Percentiles rank a stretch among this genome's conserved stretches.
phyloP scores from a whole-genome alignment of 1,140 invertebrate species.

The Cotesia typhae region DNA sequence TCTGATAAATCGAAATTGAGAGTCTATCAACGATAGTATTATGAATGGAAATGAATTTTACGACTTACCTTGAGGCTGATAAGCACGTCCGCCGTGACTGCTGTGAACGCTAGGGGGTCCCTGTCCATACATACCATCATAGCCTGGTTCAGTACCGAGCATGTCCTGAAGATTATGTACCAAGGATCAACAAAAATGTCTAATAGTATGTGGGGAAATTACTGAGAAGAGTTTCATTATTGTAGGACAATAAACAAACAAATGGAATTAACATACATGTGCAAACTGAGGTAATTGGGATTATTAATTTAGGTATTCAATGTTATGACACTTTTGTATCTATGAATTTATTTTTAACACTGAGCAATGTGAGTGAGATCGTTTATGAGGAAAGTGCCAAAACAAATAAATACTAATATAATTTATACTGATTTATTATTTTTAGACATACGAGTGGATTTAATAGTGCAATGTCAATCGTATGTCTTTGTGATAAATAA shows the following conservation, averaged over 20 bases:
- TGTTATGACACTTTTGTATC: background rate
- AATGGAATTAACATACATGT: background rate
- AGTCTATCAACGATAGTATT: background rate
- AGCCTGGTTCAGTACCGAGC: slow-evolving; percentile 90
- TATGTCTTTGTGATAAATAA: no score
- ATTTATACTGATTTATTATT: background rate
- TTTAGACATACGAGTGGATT: background rate
- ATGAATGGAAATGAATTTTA: slow-evolving; percentile 1
- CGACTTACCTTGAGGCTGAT: slow-evolving; percentile 83
- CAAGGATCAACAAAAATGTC: slow-evolving; percentile 67
- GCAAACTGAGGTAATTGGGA: background rate
- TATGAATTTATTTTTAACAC: background rate
- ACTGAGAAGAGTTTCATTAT: no score
- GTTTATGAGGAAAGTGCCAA: slow-evolving; percentile 1
- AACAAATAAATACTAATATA: slow-evolving; percentile 3
- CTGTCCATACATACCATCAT: slow-evolving; percentile 90
- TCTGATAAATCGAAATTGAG: no score
- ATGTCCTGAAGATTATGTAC: slow-evolving; percentile 81
- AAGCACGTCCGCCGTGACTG: slow-evolving; percentile 76
- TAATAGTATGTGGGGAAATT: background rate
- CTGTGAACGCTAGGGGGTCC: slow-evolving; percentile 83
- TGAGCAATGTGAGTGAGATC: background rate
- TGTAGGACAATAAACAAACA: slow-evolving; percentile 11
- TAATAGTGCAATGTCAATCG: no score
- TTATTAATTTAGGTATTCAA: background rate